These are phyloP conservation scores for Aporophyla nigra DNA, from an alignment of 2,888 invertebrate genomes.

Conservation along the genomic window DNA sequence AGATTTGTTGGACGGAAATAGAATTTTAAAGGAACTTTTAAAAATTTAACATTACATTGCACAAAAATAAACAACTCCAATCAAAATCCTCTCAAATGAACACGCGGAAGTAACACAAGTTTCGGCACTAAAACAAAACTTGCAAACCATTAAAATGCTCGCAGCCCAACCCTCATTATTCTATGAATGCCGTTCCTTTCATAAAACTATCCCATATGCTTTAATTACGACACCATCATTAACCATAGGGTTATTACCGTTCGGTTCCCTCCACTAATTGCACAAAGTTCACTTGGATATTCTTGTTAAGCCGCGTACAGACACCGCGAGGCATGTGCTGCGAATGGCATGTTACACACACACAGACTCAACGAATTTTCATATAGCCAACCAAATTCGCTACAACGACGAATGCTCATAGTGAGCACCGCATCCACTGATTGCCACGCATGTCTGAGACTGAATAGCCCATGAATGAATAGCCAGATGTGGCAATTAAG, in stretches of 20 bases:
- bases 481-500: too few relatives aligned
- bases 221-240: slow-evolving; percentile 73
- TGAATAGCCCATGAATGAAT: too few relatives aligned
- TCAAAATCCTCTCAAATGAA: slow-evolving; percentile 14
- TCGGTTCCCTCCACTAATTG: slow-evolving; percentile 76
- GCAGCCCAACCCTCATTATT: slow-evolving; percentile 57
- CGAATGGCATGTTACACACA: not conserved
- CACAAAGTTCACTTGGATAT: slow-evolving; percentile 76
- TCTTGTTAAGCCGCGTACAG: slow-evolving; percentile 74
- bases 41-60: too few relatives aligned
- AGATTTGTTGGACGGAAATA: too few relatives aligned
- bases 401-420: not conserved
- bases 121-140: slow-evolving; percentile 40
- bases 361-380: too few relatives aligned
- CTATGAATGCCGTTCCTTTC: slow-evolving; percentile 49
- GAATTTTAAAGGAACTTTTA: too few relatives aligned
- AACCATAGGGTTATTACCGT: slow-evolving; percentile 65
- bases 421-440: too few relatives aligned
- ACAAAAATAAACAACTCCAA: not conserved
- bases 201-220: slow-evolving; percentile 59
- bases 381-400: not conserved
- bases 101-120: slow-evolving; percentile 29
- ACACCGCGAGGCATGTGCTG: not conserved
- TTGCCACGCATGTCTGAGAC: too few relatives aligned
- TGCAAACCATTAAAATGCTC: slow-evolving; percentile 54